Evolutionary conservation across 2,113 vertebrate species (phyloP).

Genomic region (Phaethornis superciliosus): DNA sequence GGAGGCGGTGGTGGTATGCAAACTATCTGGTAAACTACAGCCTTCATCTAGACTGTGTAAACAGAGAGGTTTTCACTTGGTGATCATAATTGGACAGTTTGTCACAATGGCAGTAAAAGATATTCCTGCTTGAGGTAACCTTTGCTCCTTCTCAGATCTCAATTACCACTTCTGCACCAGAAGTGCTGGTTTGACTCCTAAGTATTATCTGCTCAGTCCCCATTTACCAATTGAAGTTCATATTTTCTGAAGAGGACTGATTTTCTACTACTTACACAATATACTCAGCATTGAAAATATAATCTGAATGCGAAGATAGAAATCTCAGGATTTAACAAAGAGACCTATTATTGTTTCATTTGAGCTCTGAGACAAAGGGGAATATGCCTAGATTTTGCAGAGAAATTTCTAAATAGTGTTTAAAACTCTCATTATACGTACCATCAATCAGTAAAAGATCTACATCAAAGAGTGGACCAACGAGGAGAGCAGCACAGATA

Average conservation of each 20-base stretch:
- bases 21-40: neutral
- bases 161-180: neutral
- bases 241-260: neutral
- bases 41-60: neutral
- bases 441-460: neutral
- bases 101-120: neutral
- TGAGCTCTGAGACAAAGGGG: neutral
- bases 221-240: neutral
- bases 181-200: neutral
- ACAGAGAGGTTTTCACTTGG: neutral
- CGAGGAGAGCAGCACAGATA: neutral
- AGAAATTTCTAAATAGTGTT: neutral
- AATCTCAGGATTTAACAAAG: neutral
- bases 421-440: neutral
- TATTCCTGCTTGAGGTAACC: neutral
- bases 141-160: neutral
- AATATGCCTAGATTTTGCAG: neutral
- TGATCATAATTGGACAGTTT: neutral
- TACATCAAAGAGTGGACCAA: neutral
- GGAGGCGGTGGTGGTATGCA: neutral
- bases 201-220: neutral
- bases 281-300: neutral
- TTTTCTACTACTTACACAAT: neutral
- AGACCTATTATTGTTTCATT: conserved; percentile 8
- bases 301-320: neutral